Percentiles rank a stretch among this genome's conserved stretches.
These are phyloP conservation scores for Drepana falcataria DNA, from an alignment of 2,888 invertebrate species.

Conservation along the genomic window DNA sequence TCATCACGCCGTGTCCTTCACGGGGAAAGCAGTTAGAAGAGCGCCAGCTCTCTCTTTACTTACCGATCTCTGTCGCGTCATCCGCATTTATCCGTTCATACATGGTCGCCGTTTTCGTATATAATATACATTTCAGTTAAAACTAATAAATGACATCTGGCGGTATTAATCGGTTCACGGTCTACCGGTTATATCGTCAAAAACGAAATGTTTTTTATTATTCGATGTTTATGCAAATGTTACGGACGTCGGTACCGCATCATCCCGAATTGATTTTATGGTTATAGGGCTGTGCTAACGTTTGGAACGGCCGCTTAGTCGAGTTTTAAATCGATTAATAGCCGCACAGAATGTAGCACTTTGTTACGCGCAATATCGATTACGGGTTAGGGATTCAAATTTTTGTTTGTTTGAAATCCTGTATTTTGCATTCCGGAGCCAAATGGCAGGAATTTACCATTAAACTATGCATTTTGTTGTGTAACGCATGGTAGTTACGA, in stretches of 20 bases:
- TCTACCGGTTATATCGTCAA: not conserved
- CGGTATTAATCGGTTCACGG: conserved; percentile 1
- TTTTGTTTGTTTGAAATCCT: not conserved
- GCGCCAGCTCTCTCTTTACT: no score
- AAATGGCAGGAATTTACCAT: no score
- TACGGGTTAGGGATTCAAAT: not conserved
- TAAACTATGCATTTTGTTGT: no score
- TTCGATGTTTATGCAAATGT: conserved; percentile 5
- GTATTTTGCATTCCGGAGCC: not conserved
- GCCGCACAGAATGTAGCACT: not conserved
- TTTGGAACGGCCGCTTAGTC: not conserved
- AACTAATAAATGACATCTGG: not conserved
- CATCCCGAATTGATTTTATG: conserved; percentile 2
- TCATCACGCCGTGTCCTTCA: no score
- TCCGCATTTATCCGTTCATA: no score
- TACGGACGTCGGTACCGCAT: not conserved
- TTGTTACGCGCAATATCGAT: not conserved
- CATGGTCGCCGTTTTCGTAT: no score
- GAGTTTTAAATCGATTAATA: not conserved
- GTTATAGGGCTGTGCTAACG: conserved; percentile 1
- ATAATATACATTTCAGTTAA: no score
- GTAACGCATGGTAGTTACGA: no score
- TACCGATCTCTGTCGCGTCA: no score
- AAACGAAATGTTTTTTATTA: conserved; percentile 2
- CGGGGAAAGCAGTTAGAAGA: no score